Evolutionary conservation across 2,888 invertebrate genomes (phyloP), one percentile per base, ranked within the genome.

Genomic region (Galerucella calmariensis): DNA sequence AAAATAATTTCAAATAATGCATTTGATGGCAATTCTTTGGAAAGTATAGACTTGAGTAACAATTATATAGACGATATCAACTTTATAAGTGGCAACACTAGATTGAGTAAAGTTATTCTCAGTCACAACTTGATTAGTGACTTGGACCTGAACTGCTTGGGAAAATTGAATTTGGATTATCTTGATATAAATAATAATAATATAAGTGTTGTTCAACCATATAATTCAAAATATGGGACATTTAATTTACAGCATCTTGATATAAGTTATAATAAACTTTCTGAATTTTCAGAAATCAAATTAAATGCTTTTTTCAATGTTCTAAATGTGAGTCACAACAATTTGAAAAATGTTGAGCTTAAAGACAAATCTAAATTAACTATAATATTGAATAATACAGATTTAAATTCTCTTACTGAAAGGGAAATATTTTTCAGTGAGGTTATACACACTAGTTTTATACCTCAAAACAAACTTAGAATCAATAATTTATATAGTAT

Each of bases 291-390:
- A 16, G 75, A 75, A 58, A 53, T 27, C 12, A 20, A 65, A 20
- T 58, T 67, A 27, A 11, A 41, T 14, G n/a, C 9, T 2, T 2
- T 8, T 9, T 53, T 67, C 53, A 8, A 24, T 6, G 67, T 61
- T 11, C 16, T 75, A 24, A 53, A 75, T 75, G n/a, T 75, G 20
- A 75, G 70, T 70, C 58, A 66, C 58, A 75, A 75, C 63, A 35
- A 56, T 16, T 58, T 75, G 16, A 48, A 6, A n/a, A 24, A 11
- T 44, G 41, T 71, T 2, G 9, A 44, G 9, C 24, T 66, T 16
- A 0, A n/a, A 53, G n/a, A 53, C 53, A 53, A 53, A 53, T 53
- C 53, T 53, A 8, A 8, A n/a, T 35, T 27, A 35, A 24, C 14
- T 12, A 35, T 14, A n/a, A n/a, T 44, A 44, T 2, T 8, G 3